phyloP scores from a whole-genome alignment of 2,797 vertebrate genomes.

The Propithecus deckenii region DNA sequence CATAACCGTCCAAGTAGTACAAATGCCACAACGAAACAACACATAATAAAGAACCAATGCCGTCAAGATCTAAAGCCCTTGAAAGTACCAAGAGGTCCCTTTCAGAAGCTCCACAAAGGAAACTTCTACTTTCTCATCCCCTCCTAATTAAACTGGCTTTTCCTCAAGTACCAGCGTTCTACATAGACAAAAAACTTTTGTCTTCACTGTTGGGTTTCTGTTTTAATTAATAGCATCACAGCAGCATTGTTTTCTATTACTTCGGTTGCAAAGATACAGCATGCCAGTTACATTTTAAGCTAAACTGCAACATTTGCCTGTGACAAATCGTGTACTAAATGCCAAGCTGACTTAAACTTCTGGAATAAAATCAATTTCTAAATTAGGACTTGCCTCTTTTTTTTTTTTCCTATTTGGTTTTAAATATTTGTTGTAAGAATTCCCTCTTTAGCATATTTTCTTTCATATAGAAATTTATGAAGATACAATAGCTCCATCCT shows the following conservation, averaged over 20 bases:
- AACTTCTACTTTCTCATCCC: constrained; percentile 40
- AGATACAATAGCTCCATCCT: not conserved
- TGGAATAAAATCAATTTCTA: constrained; percentile 42
- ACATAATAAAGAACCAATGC: not conserved
- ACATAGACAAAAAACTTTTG: constrained; percentile 46
- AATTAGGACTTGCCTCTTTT: constrained; percentile 22
- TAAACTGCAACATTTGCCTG: not conserved
- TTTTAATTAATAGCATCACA: constrained; percentile 49
- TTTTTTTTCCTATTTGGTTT: not conserved
- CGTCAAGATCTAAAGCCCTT: not conserved
- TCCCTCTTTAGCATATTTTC: constrained; percentile 22
- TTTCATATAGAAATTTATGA: not conserved
- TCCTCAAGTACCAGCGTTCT: constrained; percentile 63
- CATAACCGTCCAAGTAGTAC: not conserved
- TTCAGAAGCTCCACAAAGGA: constrained; percentile 57
- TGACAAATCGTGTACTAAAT: not conserved
- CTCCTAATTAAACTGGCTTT: constrained; percentile 65
- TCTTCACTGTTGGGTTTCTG: constrained; percentile 35
- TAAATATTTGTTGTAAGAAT: constrained; percentile 35
- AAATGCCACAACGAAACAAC: not conserved
- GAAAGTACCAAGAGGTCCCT: constrained; percentile 51
- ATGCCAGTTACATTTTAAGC: not conserved
- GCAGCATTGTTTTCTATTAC: constrained; percentile 42
- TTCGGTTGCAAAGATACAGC: constrained; percentile 8
- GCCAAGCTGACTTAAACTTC: constrained; percentile 13